Percentiles rank a stretch among this genome's conserved stretches.
phyloP scores from a whole-genome alignment of 2,888 invertebrate genomes.

The Watsonalla binaria region DNA sequence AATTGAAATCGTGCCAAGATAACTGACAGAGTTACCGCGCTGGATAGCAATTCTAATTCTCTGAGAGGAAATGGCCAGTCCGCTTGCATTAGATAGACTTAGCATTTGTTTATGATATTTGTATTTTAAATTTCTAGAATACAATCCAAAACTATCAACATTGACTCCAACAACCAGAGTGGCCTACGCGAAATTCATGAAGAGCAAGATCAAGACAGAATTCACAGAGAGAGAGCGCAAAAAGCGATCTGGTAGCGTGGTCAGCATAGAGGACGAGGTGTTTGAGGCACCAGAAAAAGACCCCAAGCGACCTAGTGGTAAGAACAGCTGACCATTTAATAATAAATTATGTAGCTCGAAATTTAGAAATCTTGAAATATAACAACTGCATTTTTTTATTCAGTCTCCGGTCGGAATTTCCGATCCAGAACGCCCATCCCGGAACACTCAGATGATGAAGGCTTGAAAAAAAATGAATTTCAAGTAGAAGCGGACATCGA shows the following conservation, averaged over 20 bases:
- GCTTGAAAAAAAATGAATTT: constrained; percentile 51
- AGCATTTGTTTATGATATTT: background rate
- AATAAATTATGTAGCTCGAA: no score
- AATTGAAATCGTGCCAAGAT: no score
- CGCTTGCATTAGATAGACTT: no score
- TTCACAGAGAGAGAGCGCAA: constrained; percentile 44
- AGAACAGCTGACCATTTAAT: constrained; percentile 15
- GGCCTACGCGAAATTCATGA: constrained; percentile 93
- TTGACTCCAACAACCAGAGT: constrained; percentile 88
- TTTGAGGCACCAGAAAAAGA: constrained; percentile 44
- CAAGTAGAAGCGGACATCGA: constrained; percentile 67
- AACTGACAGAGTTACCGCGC: no score
- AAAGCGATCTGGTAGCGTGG: constrained; percentile 29
- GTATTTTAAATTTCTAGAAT: constrained; percentile 72
- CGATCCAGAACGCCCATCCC: constrained; percentile 79
- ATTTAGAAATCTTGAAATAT: no score
- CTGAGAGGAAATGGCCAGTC: no score
- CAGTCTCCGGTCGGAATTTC: constrained; percentile 60
- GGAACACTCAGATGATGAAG: constrained; percentile 75
- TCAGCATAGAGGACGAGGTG: constrained; percentile 52
- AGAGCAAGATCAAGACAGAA: constrained; percentile 82
- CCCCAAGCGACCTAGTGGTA: constrained; percentile 33
- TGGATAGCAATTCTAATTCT: no score
- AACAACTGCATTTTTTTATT: constrained; percentile 6
- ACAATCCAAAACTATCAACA: constrained; percentile 87